Conservation (phyloP, 2,888 invertebrate species). For the Volucella inanis region DNA sequence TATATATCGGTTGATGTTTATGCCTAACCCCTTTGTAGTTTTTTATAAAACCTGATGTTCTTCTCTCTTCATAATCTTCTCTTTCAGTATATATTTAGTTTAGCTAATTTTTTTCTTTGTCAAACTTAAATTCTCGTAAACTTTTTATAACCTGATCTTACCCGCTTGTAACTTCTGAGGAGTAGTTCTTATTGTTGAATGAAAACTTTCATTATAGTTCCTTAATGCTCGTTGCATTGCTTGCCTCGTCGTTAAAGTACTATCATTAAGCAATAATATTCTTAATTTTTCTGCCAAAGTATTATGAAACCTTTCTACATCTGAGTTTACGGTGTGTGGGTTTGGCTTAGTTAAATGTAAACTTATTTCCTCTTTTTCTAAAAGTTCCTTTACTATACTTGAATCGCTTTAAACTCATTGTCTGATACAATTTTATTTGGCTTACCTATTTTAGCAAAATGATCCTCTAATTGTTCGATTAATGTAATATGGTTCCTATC, state of each 20-base stretch:
- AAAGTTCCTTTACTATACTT: conserved; percentile 44
- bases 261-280: conserved; percentile 43
- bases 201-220: conserved; percentile 70
- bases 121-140: conserved; percentile 45
- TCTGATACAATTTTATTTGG: conserved; percentile 68
- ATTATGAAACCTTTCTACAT: conserved; percentile 4
- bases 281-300: conserved; percentile 37
- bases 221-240: conserved; percentile 56
- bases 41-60: conserved; percentile 21
- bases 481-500: conserved; percentile 52
- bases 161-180: conserved; percentile 57
- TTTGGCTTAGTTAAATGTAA: conserved; percentile 29
- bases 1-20: conserved; percentile 36
- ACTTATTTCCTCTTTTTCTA: conserved; percentile 23
- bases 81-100: conserved; percentile 41
- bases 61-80: conserved; percentile 34
- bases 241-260: conserved; percentile 43
- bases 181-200: conserved; percentile 68
- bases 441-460: conserved; percentile 63
- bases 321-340: conserved; percentile 16
- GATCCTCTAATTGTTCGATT: conserved; percentile 42
- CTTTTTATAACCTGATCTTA: conserved; percentile 51
- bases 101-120: conserved; percentile 49
- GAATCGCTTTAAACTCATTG: conserved; percentile 60
- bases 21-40: conserved; percentile 33